phyloP scores from a whole-genome alignment of 2,113 vertebrate species.

The Oostethus manadensis region DNA sequence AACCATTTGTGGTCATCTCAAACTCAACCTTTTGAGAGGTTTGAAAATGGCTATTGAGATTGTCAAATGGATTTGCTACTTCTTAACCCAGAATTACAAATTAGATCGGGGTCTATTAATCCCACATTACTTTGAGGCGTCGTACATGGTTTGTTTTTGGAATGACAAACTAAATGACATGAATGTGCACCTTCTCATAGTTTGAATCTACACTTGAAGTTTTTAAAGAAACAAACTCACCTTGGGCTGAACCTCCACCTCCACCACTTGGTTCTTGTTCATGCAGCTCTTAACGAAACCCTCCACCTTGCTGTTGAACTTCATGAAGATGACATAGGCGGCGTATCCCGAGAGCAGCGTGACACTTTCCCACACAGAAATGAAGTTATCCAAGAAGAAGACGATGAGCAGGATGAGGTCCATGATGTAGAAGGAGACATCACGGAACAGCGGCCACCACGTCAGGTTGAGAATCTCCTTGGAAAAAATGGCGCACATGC shows the following conservation, averaged over 20 bases:
- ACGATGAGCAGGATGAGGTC: constrained; percentile 93
- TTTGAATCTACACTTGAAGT: not conserved
- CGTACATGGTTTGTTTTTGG: not conserved
- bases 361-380: constrained; percentile 90
- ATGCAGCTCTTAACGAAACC: constrained; percentile 80
- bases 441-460: constrained; percentile 97
- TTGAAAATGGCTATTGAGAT: constrained; percentile 31
- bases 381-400: constrained; percentile 96
- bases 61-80: constrained; percentile 48
- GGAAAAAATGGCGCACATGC: constrained; percentile 98
- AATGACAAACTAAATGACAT: not conserved
- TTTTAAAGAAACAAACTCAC: constrained; percentile 69
- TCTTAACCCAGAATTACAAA: constrained; percentile 61
- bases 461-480: constrained; percentile 94
- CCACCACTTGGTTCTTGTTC: constrained; percentile 91
- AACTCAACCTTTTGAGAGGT: not conserved
- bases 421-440: constrained; percentile 95
- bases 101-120: constrained; percentile 21
- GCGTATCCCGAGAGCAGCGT: constrained; percentile 81
- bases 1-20: not conserved
- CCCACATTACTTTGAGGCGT: no score
- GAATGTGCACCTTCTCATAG: not conserved
- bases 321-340: constrained; percentile 94
- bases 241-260: constrained; percentile 89
- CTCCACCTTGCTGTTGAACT: constrained; percentile 90